These are phyloP conservation scores for Neostethus bicornis DNA, from an alignment of 2,797 vertebrate species.

Conservation along the genomic window DNA sequence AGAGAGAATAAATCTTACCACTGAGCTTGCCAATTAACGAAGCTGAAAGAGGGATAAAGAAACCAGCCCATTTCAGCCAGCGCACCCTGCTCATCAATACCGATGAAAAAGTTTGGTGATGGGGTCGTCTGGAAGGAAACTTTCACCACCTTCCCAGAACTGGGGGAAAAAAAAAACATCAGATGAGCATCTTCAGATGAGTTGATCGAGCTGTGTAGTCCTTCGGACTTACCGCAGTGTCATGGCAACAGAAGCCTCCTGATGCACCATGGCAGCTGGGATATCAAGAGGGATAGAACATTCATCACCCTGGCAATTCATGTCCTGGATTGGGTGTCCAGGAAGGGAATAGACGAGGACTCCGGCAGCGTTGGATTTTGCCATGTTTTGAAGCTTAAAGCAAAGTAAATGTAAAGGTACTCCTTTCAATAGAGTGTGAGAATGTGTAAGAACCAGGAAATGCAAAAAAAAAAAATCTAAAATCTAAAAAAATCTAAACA, in stretches of 20 bases:
- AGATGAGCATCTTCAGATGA: neutral
- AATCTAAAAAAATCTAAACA: too few relatives aligned
- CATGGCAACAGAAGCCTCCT: constrained; percentile 58
- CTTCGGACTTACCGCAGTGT: constrained; percentile 67
- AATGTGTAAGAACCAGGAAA: too few relatives aligned
- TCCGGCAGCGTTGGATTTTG: constrained; percentile 73
- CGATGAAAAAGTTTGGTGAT: constrained; percentile 77
- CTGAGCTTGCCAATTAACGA: constrained; percentile 82
- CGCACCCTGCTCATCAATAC: constrained; percentile 76
- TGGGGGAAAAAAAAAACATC: constrained; percentile 35
- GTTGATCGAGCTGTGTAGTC: too few relatives aligned
- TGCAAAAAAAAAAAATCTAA: too few relatives aligned
- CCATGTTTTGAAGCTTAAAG: constrained; percentile 79
- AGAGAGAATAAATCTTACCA: constrained; percentile 66
- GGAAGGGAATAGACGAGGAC: constrained; percentile 75
- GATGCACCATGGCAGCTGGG: constrained; percentile 82
- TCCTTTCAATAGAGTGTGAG: too few relatives aligned
- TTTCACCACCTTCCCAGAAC: constrained; percentile 62
- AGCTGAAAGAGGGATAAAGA: constrained; percentile 80
- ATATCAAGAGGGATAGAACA: constrained; percentile 67
- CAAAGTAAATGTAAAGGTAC: too few relatives aligned
- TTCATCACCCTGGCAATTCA: constrained; percentile 78
- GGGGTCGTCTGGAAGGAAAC: constrained; percentile 80
- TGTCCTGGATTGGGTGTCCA: constrained; percentile 78
- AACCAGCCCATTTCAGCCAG: constrained; percentile 81